These are phyloP conservation scores for Crossocerus cetratus DNA, from an alignment of 2,888 invertebrate genomes.

Conservation along the genomic window DNA sequence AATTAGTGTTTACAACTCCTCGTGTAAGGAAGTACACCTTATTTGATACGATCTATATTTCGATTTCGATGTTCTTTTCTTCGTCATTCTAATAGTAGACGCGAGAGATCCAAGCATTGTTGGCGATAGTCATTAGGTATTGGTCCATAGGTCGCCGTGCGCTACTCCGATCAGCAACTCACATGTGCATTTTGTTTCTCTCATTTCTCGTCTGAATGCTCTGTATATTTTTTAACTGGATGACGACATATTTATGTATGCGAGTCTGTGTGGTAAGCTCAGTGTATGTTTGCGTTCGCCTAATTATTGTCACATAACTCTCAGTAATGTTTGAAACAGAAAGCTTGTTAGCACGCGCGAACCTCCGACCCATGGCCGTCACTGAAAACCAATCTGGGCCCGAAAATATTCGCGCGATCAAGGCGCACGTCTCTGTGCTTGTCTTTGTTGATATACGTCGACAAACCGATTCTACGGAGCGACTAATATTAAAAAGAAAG, in stretches of 20 bases:
- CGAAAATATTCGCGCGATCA: conserved; percentile 35
- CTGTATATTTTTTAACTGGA: conserved; percentile 33
- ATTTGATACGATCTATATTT: too few species aligned
- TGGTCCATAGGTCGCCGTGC: background rate
- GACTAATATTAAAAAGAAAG: conserved; percentile 56
- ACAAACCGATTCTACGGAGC: conserved; percentile 39
- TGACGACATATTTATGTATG: conserved; percentile 38
- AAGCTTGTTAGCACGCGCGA: conserved; percentile 3
- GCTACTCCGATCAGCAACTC: conserved; percentile 36
- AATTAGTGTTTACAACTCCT: too few species aligned
- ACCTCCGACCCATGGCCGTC: background rate
- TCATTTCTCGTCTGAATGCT: conserved; percentile 38
- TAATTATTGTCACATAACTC: conserved; percentile 4
- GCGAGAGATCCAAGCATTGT: conserved; percentile 6
- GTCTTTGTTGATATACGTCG: conserved; percentile 52
- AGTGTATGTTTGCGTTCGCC: conserved; percentile 33
- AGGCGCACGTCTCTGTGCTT: conserved; percentile 26
- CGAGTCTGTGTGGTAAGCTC: conserved; percentile 34
- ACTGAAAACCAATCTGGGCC: background rate
- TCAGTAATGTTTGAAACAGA: conserved; percentile 5
- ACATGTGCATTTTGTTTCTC: conserved; percentile 37
- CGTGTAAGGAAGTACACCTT: too few species aligned
- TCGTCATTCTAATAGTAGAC: too few species aligned
- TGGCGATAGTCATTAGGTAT: background rate
- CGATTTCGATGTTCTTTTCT: too few species aligned